phyloP scores from a whole-genome alignment of 2,888 invertebrate species.

The Agrochola lychnidis region DNA sequence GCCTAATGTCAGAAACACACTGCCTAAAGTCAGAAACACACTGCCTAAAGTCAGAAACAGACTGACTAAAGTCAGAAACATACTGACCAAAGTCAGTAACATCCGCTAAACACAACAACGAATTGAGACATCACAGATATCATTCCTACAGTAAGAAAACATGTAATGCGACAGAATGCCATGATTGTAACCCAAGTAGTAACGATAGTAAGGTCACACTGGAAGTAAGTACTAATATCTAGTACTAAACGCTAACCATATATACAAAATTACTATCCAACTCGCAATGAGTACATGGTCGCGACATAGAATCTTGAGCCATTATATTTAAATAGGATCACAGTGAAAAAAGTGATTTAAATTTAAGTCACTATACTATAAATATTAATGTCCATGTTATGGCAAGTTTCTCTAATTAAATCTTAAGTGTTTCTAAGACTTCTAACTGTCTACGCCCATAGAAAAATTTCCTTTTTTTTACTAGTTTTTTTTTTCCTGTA shows the following conservation, averaged over 20 bases:
- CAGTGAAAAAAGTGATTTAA: constrained; percentile 90
- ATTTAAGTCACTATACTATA: constrained; percentile 84
- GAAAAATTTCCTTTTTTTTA: constrained; percentile 83
- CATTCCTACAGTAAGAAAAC: constrained; percentile 79
- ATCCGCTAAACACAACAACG: constrained; percentile 71
- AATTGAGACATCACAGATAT: constrained; percentile 87
- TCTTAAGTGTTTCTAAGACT: constrained; percentile 84
- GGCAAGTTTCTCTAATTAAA: constrained; percentile 89
- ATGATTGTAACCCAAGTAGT: constrained; percentile 74
- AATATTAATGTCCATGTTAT: constrained; percentile 88
- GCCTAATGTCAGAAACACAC: background rate
- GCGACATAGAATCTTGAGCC: constrained; percentile 88
- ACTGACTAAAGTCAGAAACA: constrained; percentile 2
- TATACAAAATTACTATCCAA: constrained; percentile 82
- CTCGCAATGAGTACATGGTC: constrained; percentile 79
- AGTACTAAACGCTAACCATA: constrained; percentile 84
- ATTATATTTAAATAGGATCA: constrained; percentile 89
- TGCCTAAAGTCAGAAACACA: background rate
- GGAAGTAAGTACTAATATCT: constrained; percentile 86
- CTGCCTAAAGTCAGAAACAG: background rate
- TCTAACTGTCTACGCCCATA: constrained; percentile 86
- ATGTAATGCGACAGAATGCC: constrained; percentile 74
- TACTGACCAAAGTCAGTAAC: constrained; percentile 6
- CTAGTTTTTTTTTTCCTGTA: constrained; percentile 82
- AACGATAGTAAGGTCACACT: constrained; percentile 88